Percentiles rank a stretch among this genome's conserved stretches.
phyloP scores from a whole-genome alignment of 1,140 invertebrate genomes.

The fruit fly (Drosophila melanogaster) region Release_6_plus_ISO1_MT NT_033777.3:28025501-28026000 shows the following conservation, averaged over 20 bases:
- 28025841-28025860: too few species aligned
- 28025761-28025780: too few species aligned
- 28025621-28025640: conserved; percentile 58
- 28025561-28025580: conserved; percentile 63
- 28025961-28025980: conserved; percentile 20
- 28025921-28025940: background rate
- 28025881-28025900: too few species aligned
- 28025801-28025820: too few species aligned
- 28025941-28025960: background rate
- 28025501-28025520: conserved; percentile 48
- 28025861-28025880: too few species aligned
- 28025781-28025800: too few species aligned
- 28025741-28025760: too few species aligned
- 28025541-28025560: conserved; percentile 51
- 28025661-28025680: conserved; percentile 55
- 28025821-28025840: too few species aligned
- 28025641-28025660: conserved; percentile 35
- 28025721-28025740: background rate
- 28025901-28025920: background rate
- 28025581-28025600: conserved; percentile 45
- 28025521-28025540: conserved; percentile 76
- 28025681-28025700: background rate
- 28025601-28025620: conserved; percentile 25
- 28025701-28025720: background rate
- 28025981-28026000: conserved; percentile 11